Percentiles rank a stretch among this genome's conserved stretches.
phyloP scores from a whole-genome alignment of 1,140 invertebrate species.

The Uloborus diversus region DNA sequence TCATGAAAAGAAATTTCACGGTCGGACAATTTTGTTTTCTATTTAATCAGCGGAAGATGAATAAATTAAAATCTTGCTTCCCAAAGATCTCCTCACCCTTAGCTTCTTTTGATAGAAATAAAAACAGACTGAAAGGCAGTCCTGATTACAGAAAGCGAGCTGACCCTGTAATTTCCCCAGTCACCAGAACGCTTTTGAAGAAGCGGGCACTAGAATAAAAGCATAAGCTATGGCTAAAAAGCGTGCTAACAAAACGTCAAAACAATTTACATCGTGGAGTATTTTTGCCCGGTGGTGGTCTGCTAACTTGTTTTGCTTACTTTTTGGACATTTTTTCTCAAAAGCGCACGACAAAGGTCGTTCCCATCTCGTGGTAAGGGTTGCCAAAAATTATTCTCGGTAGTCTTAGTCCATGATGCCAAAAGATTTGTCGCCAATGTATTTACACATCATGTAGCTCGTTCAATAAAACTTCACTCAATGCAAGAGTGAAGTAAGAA shows the following conservation, averaged over 20 bases:
- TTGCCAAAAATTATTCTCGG: conserved; percentile 3
- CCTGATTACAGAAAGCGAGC: no score
- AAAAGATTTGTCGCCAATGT: background rate
- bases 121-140: no score
- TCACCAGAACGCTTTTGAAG: background rate
- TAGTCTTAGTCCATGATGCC: background rate
- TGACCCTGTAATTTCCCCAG: background rate
- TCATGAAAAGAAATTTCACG: no score
- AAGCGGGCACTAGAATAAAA: no score
- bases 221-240: no score
- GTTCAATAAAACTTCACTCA: background rate
- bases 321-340: background rate
- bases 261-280: background rate
- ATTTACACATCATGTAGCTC: background rate
- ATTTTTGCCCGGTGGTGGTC: background rate
- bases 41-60: no score
- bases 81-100: no score
- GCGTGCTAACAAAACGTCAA: background rate
- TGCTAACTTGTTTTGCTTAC: background rate
- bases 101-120: no score
- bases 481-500: background rate
- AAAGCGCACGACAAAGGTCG: conserved; percentile 21
- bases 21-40: no score
- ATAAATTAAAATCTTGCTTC: no score
- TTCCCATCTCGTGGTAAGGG: conserved; percentile 34